Base-by-base conservation (phyloP, 2,888 invertebrate species). In the Eilema depressum region DNA sequence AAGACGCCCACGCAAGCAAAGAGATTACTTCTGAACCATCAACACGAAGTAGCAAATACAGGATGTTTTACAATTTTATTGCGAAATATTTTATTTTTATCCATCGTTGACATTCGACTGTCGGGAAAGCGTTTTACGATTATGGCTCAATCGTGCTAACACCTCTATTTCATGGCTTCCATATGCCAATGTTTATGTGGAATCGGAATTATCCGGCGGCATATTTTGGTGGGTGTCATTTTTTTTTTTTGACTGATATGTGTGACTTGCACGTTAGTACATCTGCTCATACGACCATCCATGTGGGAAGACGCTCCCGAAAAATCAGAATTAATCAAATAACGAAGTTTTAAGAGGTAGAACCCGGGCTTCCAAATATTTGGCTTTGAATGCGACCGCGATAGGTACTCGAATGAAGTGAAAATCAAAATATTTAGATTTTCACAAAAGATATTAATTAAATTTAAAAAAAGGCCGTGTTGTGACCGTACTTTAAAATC, bases 71-170 rank as follows among this genome's bases (percentile, higher is more conserved):
- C n/a, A 26, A 33, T 56, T 68, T 57, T 63, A 68, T 57, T 30
- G 28, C 33, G 11, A n/a, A 68, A 63, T 63, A 63, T 63, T 25
- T 63, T 68, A 56, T 68, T 63, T 62, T 66, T 69, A 69, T 11
- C 62, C 41, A 63, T 56, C n/a, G 57, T 59, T 65, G 64, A 64
- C 61, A 62, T 47, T 47, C 53, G 30, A 11, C 20, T 61, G 47
- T 62, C 61, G 61, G 53, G 47, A 53, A 56, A 30, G 25, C 56
- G 20, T 69, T 77, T 74, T 70, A 76, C 64, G 63, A 63, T 71
- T 71, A 74, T 70, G 57, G 20, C 68, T 3, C 1, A 63, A 66
- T 66, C 74, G 76, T 74, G 77, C 56, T 25, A 53, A 62, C 30
- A 57, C n/a, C 10, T 68, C 30, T 23, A 56, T 37, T 62, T 25